Percentiles rank a stretch among this genome's conserved stretches.
Evolutionary conservation across 2,113 vertebrate species (phyloP).

Genomic region (Festucalex cinctus): DNA sequence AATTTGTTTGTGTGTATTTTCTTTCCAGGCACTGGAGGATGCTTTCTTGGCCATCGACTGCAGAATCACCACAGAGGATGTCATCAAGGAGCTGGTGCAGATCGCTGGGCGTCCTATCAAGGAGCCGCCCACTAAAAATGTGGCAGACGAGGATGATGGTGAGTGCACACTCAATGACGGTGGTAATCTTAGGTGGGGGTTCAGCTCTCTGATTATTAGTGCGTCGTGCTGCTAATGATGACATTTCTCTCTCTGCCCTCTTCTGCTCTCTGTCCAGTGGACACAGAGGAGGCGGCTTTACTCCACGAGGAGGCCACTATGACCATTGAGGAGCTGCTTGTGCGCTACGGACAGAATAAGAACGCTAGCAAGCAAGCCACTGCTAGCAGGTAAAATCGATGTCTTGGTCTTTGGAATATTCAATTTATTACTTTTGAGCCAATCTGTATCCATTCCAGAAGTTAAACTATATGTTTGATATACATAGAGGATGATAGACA

Average conservation of each 20-base stretch:
- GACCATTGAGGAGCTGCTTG: constrained; percentile 96
- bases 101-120: constrained; percentile 89
- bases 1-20: background rate
- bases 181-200: background rate
- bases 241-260: background rate
- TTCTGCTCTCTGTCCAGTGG: constrained; percentile 74
- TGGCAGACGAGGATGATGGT: constrained; percentile 98
- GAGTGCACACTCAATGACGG: constrained; percentile 42
- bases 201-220: background rate
- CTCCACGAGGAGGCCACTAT: constrained; percentile 97
- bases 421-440: background rate
- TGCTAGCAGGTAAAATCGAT: constrained; percentile 50
- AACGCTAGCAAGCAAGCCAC: constrained; percentile 81
- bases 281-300: constrained; percentile 93
- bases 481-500: no score
- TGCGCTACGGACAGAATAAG: constrained; percentile 87
- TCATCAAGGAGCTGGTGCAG: constrained; percentile 92
- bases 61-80: constrained; percentile 89
- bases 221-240: background rate
- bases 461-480: no score
- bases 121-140: constrained; percentile 84
- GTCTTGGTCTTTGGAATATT: background rate
- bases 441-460: no score
- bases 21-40: constrained; percentile 87
- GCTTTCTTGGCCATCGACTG: constrained; percentile 93